Evolutionary conservation across 2,888 invertebrate species (phyloP).

Genomic region (Philereme transversata): DNA sequence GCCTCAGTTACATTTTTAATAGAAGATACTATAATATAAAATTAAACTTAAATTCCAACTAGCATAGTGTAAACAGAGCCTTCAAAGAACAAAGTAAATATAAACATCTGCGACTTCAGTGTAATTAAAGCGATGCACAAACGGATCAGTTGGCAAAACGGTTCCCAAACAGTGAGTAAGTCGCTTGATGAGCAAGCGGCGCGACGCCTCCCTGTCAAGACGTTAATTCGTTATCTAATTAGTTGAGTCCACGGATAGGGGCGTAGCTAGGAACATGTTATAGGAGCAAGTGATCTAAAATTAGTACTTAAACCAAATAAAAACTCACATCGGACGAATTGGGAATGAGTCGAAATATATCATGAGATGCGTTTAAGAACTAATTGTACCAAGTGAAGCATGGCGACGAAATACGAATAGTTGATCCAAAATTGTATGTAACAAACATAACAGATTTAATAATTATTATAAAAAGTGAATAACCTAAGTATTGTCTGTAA

Average conservation of each 20-base stretch:
- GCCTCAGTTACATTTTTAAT: too few relatives aligned
- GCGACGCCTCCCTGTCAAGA: constrained; percentile 58
- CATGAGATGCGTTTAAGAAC: too few relatives aligned
- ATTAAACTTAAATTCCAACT: neutral
- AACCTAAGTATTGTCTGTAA: too few relatives aligned
- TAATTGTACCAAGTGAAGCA: too few relatives aligned
- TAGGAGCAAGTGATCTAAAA: neutral
- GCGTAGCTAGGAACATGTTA: neutral
- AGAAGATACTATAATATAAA: neutral
- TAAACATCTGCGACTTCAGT: constrained; percentile 22
- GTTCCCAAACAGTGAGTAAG: constrained; percentile 62
- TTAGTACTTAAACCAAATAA: too few relatives aligned
- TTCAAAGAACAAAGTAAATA: constrained; percentile 11
- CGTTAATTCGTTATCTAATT: constrained; percentile 80
- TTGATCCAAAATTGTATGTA: too few relatives aligned
- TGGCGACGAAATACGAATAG: too few relatives aligned
- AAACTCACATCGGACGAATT: too few relatives aligned
- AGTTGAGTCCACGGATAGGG: constrained; percentile 46
- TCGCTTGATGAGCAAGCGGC: constrained; percentile 57
- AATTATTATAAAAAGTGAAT: too few relatives aligned
- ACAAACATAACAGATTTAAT: too few relatives aligned
- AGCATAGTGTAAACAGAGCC: neutral
- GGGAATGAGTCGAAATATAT: too few relatives aligned
- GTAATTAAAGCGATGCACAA: constrained; percentile 49
- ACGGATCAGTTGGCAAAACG: constrained; percentile 58